These are phyloP conservation scores for Ruditapes philippinarum DNA, from an alignment of 1,140 invertebrate genomes.

Conservation along the genomic window DNA sequence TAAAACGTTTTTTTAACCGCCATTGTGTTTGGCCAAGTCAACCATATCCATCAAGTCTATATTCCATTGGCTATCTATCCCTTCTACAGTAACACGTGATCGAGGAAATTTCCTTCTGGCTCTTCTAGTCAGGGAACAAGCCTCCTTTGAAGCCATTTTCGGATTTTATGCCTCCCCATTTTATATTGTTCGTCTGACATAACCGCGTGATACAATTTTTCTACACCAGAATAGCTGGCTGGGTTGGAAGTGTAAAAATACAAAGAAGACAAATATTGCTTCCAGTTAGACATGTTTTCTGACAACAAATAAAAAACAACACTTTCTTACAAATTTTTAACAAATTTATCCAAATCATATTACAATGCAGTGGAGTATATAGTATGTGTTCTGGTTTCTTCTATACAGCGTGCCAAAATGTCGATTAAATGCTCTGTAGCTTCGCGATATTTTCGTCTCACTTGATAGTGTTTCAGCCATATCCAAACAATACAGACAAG, in stretches of 20 bases:
- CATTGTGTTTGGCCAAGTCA: neutral
- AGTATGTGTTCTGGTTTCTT: too few species aligned
- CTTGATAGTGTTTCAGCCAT: too few species aligned
- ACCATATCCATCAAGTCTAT: too few species aligned
- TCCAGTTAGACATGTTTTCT: constrained; percentile 40
- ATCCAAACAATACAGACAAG: too few species aligned
- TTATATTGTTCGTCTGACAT: constrained; percentile 19
- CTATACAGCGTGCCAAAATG: too few species aligned
- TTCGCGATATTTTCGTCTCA: too few species aligned
- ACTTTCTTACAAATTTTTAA: constrained; percentile 21
- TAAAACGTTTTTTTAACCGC: constrained; percentile 16
- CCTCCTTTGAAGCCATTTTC: constrained; percentile 50
- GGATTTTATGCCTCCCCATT: too few species aligned
- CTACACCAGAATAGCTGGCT: neutral
- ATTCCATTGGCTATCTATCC: too few species aligned
- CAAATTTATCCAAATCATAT: neutral
- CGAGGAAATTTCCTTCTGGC: constrained; percentile 29
- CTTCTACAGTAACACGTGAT: too few species aligned
- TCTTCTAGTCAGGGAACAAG: constrained; percentile 36
- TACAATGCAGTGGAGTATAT: too few species aligned
- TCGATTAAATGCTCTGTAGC: too few species aligned
- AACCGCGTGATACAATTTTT: constrained; percentile 44
- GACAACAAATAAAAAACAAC: neutral
- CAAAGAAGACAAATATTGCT: constrained; percentile 40
- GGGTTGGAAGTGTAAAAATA: constrained; percentile 34